Conservation (phyloP, 2,797 vertebrate species). For the Esox masquinongy region DNA sequence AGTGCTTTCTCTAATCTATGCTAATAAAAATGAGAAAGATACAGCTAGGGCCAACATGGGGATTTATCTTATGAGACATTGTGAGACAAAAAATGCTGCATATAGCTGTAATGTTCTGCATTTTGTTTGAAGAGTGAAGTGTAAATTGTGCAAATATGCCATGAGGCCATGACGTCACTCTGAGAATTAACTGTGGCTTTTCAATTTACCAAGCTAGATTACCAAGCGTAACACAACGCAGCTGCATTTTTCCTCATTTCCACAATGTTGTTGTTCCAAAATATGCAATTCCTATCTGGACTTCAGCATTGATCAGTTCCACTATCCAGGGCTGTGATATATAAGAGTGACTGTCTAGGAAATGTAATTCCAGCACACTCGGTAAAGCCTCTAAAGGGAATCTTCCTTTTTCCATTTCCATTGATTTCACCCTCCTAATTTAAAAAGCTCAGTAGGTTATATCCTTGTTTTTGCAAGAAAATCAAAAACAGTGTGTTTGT, state of each 20-base stretch:
- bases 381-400: slow-evolving; percentile 6
- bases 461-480: slow-evolving; percentile 8
- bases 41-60: slow-evolving; percentile 10
- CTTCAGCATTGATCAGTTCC: neutral
- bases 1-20: slow-evolving; percentile 23
- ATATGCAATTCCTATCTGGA: neutral
- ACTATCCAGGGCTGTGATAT: neutral
- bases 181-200: slow-evolving; percentile 11
- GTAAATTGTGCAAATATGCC: slow-evolving; percentile 20
- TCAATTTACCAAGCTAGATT: slow-evolving; percentile 6
- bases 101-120: slow-evolving; percentile 17
- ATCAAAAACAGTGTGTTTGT: slow-evolving; percentile 1
- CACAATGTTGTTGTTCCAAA: neutral
- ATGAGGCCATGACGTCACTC: slow-evolving; percentile 16
- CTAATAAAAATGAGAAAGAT: slow-evolving; percentile 16
- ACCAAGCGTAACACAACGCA: neutral
- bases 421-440: neutral
- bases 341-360: neutral
- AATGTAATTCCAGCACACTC: neutral
- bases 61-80: slow-evolving; percentile 19
- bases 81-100: slow-evolving; percentile 7
- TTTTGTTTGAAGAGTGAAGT: neutral
- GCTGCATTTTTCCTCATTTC: neutral
- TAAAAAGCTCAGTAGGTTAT: slow-evolving; percentile 6
- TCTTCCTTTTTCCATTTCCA: slow-evolving; percentile 2